A percentile compares a stretch with the other conserved stretches of the same genome.
These are phyloP conservation scores for Anableps anableps DNA, from an alignment of 2,797 vertebrate species.

Conservation along the genomic window DNA sequence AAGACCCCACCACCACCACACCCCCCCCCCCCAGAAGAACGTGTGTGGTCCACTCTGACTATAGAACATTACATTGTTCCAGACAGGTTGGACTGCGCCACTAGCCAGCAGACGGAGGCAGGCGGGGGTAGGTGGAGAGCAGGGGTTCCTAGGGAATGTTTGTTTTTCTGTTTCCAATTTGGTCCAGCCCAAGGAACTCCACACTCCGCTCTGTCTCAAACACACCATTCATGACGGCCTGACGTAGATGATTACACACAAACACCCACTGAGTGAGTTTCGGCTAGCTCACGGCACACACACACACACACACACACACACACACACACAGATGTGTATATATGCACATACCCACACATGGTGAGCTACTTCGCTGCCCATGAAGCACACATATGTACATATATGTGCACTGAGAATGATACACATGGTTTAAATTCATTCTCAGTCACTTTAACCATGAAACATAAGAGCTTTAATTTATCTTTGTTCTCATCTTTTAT, in stretches of 20 bases:
- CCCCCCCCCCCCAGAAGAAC: slow-evolving; percentile 33
- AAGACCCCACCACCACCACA: slow-evolving; percentile 5
- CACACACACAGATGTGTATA: background rate
- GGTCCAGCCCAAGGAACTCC: slow-evolving; percentile 79
- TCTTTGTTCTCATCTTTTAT: slow-evolving; percentile 61
- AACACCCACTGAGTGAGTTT: slow-evolving; percentile 50
- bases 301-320: slow-evolving; percentile 39
- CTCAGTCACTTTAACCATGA: slow-evolving; percentile 37
- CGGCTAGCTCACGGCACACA: slow-evolving; percentile 6
- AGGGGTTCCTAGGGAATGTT: slow-evolving; percentile 77
- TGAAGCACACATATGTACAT: background rate
- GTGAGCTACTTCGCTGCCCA: background rate
- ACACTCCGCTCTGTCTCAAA: slow-evolving; percentile 80
- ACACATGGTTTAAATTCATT: slow-evolving; percentile 34
- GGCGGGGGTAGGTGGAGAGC: slow-evolving; percentile 30
- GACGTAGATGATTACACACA: slow-evolving; percentile 75
- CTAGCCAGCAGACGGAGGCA: slow-evolving; percentile 64
- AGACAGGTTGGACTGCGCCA: slow-evolving; percentile 79
- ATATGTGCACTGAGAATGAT: slow-evolving; percentile 5
- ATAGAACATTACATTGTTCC: slow-evolving; percentile 82
- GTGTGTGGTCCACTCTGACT: slow-evolving; percentile 78
- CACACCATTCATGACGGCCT: slow-evolving; percentile 81
- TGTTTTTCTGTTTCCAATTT: slow-evolving; percentile 85
- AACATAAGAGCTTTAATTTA: slow-evolving; percentile 54
- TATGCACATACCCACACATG: slow-evolving; percentile 5